Evolutionary conservation across 2,113 vertebrate genomes (phyloP).

Genomic region (Catharus minimus): DNA sequence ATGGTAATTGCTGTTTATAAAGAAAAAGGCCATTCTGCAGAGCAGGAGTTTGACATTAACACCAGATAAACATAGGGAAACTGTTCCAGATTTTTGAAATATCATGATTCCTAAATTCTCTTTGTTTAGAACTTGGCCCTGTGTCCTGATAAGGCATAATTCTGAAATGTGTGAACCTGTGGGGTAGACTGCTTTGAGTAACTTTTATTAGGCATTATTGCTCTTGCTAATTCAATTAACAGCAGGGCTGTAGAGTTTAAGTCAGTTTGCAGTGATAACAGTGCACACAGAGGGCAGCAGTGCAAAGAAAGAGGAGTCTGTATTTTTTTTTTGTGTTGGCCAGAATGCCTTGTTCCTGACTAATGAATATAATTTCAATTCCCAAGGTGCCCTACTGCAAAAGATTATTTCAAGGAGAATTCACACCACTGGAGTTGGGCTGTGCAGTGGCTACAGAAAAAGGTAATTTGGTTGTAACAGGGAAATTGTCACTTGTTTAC

Average conservation of each 20-base stretch:
- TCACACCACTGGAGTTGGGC: conserved; percentile 99
- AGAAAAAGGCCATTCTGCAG: neutral
- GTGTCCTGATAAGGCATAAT: neutral
- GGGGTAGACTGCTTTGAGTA: neutral
- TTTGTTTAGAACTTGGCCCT: neutral
- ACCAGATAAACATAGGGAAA: neutral
- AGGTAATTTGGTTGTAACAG: conserved; percentile 70
- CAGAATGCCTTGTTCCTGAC: neutral
- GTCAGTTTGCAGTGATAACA: neutral
- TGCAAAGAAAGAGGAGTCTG: neutral
- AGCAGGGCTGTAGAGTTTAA: neutral
- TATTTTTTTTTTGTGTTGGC: neutral
- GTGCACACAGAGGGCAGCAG: neutral
- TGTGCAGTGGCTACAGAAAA: conserved; percentile 98
- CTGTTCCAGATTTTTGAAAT: neutral
- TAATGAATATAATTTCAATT: neutral
- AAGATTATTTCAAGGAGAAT: conserved; percentile 98
- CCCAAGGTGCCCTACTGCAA: conserved; percentile 91
- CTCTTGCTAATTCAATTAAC: neutral
- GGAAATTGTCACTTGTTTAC: neutral
- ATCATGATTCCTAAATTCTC: neutral
- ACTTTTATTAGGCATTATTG: neutral
- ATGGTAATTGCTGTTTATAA: neutral
- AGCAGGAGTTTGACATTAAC: neutral
- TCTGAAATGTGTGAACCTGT: neutral